Evolutionary conservation across 2,113 vertebrate species (phyloP), one percentile per base, ranked within the genome.

Genomic region (Pelvicachromis taeniatus): DNA sequence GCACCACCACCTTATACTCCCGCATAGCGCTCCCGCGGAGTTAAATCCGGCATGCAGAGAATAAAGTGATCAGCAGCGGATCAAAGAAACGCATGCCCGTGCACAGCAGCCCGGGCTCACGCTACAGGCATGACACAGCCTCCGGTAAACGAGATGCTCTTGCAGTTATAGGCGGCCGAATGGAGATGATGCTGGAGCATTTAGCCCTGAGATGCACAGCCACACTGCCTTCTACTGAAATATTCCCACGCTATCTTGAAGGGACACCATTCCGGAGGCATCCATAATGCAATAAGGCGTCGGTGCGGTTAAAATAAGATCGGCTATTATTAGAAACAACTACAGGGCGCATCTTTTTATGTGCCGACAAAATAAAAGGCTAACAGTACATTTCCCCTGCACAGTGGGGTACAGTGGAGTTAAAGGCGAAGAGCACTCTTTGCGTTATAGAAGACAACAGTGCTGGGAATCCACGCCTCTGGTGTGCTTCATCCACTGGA

Each of bases 1-100:
- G 96, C 90, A 98, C 97, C 96, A 98, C 97, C 95, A 98, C 97
- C 95, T 98, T 98, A 91, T 98, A 98, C 96, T 98, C 97, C 92
- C 97, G 96, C 97, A 98, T 98, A 86, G 96, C 96, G 95, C 92
- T 29, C 86, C 88, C 17, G 56, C 5, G 53, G 77, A 73, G 50
- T 40, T 45, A 52, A 48, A 92, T 61, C 87, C 88, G 83, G 82
- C 88, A 89, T 86, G 93, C 89, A 92, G 89, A 61, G 81, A 33
- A 82, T 4, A 33, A 48, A 53, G 84, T 56, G 55, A 55, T 70
- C 68, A 73, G 73, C 81, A 17, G 85, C 86, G 86, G 80, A n/a
- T 19, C 21, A 4, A 23, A 16, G 19, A 54, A 35, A 4, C 89
- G 78, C 91, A 89, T 93, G 79, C 78, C 85, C 78, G 2, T 9